phyloP scores from a whole-genome alignment of 2,888 invertebrate genomes.

The Melikaiella ostensackeni region DNA sequence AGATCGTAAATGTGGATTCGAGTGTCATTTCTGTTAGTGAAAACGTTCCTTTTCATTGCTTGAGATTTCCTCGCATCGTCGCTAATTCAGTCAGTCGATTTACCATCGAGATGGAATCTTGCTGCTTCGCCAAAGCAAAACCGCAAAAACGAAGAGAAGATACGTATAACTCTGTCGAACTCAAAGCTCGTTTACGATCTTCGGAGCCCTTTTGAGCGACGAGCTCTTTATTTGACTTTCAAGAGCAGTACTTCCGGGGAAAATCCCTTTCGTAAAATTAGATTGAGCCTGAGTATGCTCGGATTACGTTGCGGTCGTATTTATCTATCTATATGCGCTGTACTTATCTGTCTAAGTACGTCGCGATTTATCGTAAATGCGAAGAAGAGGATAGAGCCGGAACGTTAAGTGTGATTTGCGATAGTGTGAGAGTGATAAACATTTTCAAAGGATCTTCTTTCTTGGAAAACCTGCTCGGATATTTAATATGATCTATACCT shows the following conservation, averaged over 20 bases:
- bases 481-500: not conserved
- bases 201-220: conserved; percentile 32
- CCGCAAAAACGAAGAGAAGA: conserved; percentile 31
- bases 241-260: conserved; percentile 20
- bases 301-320: conserved; percentile 12
- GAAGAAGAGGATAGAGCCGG: not conserved
- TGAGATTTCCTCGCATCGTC: not conserved
- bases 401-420: conserved; percentile 9
- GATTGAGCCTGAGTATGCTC: conserved; percentile 18
- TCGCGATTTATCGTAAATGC: conserved; percentile 40
- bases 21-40: too few relatives aligned
- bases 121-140: conserved; percentile 10
- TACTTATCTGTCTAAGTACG: conserved; percentile 32
- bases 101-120: conserved; percentile 9
- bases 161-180: conserved; percentile 36
- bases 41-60: not conserved
- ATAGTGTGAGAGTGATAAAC: not conserved
- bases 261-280: conserved; percentile 36
- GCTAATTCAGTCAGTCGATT: conserved; percentile 34
- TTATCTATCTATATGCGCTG: conserved; percentile 3
- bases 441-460: not conserved
- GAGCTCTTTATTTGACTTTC: conserved; percentile 37
- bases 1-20: too few relatives aligned
- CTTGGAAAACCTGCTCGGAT: not conserved
- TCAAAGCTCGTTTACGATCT: conserved; percentile 37